Evolutionary conservation across 1,140 invertebrate genomes (phyloP), one percentile per base, ranked within the genome.

Genomic region (Mycetomoellerius zeteki): DNA sequence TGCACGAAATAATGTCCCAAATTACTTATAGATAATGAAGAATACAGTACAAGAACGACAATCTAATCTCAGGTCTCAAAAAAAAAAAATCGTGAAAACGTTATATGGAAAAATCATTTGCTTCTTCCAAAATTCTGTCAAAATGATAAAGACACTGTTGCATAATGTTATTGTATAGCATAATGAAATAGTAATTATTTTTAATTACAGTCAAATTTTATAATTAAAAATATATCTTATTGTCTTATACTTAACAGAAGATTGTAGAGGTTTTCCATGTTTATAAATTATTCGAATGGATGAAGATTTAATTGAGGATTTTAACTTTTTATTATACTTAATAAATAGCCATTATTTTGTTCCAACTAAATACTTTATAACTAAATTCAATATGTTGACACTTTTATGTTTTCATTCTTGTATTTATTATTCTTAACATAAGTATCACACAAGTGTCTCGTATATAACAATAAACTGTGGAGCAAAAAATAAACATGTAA

Each of bases 291-390:
- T 52, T 47, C 30, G 27, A 43, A 27, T 21, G 19, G 16, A 33
- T 30, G 50, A 33, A 47, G 60, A 64, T 58, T 47, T 24, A 67
- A 10, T 27, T 30, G 16, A 4, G 1, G 52, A 65, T n/a, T 47
- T 27, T 3, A 14, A 78, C 33, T 88, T 56, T 56, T 72, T 89
- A 71, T 86, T 86, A 86, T 75, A 85, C 21, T 76, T 87, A 56
- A 91, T 92, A 93, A 92, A 93, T 92, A 93, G 75, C 87, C 85
- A 90, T 88, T 50, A 16, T 89, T 89, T 92, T 89, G 64, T 90
- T 89, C 89, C 88, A 85, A 85, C 92, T 92, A 92, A 93, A 93
- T 93, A 92, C 62, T 93, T 91, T 87, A 91, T 86, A 91, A 86
- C 85, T 89, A 86, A 77, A 85, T 87, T 90, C 56, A 77, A 82